A percentile compares a stretch with the other conserved stretches of the same genome.
Conservation (phyloP, 2,888 invertebrate genomes). For the Dastarcus helophoroides region DNA sequence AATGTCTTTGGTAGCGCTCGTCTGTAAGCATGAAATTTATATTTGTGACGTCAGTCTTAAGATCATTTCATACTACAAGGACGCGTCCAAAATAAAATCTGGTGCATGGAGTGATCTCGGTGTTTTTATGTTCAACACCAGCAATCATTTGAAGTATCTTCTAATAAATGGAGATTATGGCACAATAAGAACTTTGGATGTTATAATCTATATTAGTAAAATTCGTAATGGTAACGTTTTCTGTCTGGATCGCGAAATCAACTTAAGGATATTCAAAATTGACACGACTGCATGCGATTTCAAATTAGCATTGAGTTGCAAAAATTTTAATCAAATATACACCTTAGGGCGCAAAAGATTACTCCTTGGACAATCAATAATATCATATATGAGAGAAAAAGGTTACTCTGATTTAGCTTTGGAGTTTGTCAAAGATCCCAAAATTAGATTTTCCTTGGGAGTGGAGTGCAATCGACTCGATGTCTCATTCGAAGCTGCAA, state of each 20-base stretch:
- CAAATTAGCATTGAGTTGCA: conserved; percentile 83
- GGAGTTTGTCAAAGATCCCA: conserved; percentile 93
- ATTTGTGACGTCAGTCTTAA: conserved; percentile 78
- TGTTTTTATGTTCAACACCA: conserved; percentile 91
- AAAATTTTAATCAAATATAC: conserved; percentile 78
- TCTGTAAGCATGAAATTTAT: conserved; percentile 80
- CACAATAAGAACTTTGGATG: conserved; percentile 86
- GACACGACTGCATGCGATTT: conserved; percentile 93
- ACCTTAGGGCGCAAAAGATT: conserved; percentile 91
- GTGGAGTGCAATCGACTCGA: conserved; percentile 93
- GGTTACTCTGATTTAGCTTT: conserved; percentile 94
- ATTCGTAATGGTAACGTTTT: conserved; percentile 76
- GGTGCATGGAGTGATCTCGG: conserved; percentile 93
- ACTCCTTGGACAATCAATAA: conserved; percentile 91
- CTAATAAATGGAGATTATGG: conserved; percentile 89
- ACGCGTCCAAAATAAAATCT: conserved; percentile 84
- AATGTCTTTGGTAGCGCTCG: conserved; percentile 78
- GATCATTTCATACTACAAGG: conserved; percentile 75
- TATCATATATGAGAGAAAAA: conserved; percentile 91
- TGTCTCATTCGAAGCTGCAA: conserved; percentile 85
- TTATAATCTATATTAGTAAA: conserved; percentile 84
- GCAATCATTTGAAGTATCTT: conserved; percentile 93
- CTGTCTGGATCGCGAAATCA: conserved; percentile 78
- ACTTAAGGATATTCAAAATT: conserved; percentile 73
- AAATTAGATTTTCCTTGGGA: conserved; percentile 82